phyloP scores from a whole-genome alignment of 2,113 vertebrate genomes.

The Arothron firmamentum region DNA sequence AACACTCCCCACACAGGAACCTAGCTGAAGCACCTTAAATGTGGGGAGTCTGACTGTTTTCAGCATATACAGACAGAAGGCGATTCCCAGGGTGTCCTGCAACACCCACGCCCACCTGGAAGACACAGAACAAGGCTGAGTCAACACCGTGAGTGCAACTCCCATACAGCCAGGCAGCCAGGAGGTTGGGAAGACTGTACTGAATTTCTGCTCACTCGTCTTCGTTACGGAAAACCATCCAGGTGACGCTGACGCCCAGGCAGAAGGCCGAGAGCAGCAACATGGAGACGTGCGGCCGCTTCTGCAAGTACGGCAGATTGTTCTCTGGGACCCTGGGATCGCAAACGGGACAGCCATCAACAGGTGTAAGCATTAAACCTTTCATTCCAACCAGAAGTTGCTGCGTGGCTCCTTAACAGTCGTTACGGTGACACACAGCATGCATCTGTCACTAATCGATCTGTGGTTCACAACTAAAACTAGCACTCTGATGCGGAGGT shows the following conservation, averaged over 20 bases:
- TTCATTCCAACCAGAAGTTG: not conserved
- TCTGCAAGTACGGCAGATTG: slow-evolving; percentile 89
- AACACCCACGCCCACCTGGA: slow-evolving; percentile 95
- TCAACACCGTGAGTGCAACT: slow-evolving; percentile 7
- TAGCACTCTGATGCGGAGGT: not conserved
- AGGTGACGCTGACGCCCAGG: slow-evolving; percentile 80
- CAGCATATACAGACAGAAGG: slow-evolving; percentile 94
- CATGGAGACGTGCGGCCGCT: slow-evolving; percentile 85
- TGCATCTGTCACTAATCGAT: too few species aligned
- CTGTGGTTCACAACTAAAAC: too few species aligned
- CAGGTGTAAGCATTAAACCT: not conserved
- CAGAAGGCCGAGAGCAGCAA: slow-evolving; percentile 83
- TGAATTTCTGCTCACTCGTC: slow-evolving; percentile 81
- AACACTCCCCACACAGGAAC: not conserved
- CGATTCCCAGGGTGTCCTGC: slow-evolving; percentile 89
- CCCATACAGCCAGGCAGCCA: not conserved
- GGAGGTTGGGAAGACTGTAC: not conserved
- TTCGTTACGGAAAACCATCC: slow-evolving; percentile 91
- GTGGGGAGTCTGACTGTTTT: slow-evolving; percentile 92
- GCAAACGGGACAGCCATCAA: not conserved
- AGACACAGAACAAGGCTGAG: slow-evolving; percentile 9
- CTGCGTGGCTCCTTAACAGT: too few species aligned
- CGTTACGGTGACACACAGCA: too few species aligned
- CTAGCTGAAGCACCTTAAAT: slow-evolving; percentile 81
- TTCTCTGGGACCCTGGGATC: slow-evolving; percentile 82